These are phyloP conservation scores for Chironomus striatipennis DNA, from an alignment of 1,140 invertebrate species.

Conservation along the genomic window DNA sequence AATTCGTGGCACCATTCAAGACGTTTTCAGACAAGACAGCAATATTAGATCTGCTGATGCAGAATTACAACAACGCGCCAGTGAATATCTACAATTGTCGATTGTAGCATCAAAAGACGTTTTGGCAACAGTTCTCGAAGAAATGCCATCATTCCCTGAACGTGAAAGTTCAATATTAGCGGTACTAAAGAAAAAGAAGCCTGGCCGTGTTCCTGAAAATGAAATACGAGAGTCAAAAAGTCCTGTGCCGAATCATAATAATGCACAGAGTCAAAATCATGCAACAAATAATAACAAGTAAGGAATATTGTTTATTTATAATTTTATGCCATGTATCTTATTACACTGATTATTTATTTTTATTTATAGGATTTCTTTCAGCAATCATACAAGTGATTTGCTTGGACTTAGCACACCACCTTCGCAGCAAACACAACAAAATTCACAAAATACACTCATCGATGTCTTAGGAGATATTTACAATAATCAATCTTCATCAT, in stretches of 20 bases:
- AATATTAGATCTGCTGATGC: conserved; percentile 96
- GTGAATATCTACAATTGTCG: conserved; percentile 95
- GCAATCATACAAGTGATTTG: conserved; percentile 66
- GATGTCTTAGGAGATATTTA: conserved; percentile 88
- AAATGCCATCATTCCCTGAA: conserved; percentile 99
- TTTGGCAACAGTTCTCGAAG: conserved; percentile 95
- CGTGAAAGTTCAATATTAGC: conserved; percentile 96
- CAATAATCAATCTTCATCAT: conserved; percentile 45
- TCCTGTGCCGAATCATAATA: conserved; percentile 47
- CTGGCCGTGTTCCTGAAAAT: conserved; percentile 77
- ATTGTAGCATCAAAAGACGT: conserved; percentile 96
- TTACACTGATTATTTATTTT: conserved; percentile 26
- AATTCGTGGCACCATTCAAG: conserved; percentile 93
- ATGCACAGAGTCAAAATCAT: conserved; percentile 39
- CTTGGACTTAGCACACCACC: conserved; percentile 76
- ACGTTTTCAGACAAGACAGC: conserved; percentile 92
- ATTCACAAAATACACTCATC: conserved; percentile 54
- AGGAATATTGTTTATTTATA: neutral
- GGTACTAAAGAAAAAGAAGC: conserved; percentile 97
- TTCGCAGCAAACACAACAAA: conserved; percentile 52
- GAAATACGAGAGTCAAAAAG: conserved; percentile 73
- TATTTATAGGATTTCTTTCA: conserved; percentile 26
- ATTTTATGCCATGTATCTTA: neutral
- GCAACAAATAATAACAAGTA: conserved; percentile 47
- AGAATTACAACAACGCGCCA: conserved; percentile 95